Percentiles rank a stretch among this genome's conserved stretches.
Conservation (phyloP, 2,888 invertebrate species). For the Metallyticus violacea region DNA sequence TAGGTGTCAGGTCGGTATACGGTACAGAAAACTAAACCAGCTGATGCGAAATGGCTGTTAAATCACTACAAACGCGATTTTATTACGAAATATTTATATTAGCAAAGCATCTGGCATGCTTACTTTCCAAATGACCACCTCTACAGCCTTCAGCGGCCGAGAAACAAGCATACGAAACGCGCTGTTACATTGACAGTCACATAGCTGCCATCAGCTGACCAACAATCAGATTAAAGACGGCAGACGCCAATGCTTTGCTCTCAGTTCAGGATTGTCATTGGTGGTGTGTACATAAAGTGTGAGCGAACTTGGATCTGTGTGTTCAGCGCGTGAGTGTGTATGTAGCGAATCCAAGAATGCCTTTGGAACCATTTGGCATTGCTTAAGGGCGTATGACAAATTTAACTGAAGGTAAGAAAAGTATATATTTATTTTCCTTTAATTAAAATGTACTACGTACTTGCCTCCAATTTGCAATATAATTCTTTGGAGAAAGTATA, state of each 20-base stretch:
- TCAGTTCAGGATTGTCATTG: neutral
- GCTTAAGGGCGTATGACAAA: neutral
- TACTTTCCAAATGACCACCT: neutral
- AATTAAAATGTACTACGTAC: too few species aligned
- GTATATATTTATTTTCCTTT: neutral
- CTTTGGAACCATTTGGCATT: neutral
- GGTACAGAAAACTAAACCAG: neutral
- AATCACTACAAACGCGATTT: neutral
- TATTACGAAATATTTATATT: neutral
- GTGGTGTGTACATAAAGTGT: neutral
- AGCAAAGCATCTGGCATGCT: neutral
- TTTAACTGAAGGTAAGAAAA: neutral
- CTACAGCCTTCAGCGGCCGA: neutral
- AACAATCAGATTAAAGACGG: neutral
- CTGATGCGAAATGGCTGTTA: neutral
- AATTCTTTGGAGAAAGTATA: too few species aligned
- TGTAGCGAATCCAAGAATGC: neutral
- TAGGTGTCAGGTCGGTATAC: neutral
- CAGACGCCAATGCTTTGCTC: neutral
- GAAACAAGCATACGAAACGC: neutral
- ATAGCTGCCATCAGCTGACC: neutral
- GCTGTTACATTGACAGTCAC: neutral
- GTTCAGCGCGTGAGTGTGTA: neutral
- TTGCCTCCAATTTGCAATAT: too few species aligned
- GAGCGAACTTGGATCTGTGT: neutral